Conservation (phyloP, 2,888 invertebrate genomes). For the Norana najaformis region DNA sequence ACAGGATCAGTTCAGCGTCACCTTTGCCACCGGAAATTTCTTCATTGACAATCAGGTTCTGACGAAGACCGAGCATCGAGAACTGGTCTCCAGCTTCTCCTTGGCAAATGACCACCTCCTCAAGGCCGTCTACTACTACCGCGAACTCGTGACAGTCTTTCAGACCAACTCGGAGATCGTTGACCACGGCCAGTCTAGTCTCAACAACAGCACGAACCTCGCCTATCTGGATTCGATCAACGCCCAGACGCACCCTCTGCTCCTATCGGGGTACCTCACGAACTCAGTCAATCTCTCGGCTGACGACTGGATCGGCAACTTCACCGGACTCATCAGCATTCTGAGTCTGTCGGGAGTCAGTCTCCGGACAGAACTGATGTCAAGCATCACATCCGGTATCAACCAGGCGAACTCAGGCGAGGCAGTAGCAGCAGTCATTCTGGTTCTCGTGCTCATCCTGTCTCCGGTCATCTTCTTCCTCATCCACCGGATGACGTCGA, state of each 20-base stretch:
- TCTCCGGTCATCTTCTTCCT: conserved; percentile 52
- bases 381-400: background rate
- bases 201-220: background rate
- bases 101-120: conserved; percentile 29
- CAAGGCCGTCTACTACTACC: conserved; percentile 30
- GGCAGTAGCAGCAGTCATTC: conserved; percentile 75
- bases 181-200: background rate
- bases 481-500: conserved; percentile 48
- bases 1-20: background rate
- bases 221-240: background rate
- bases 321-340: background rate
- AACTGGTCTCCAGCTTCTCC: conserved; percentile 16
- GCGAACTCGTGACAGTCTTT: background rate
- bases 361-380: background rate
- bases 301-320: background rate
- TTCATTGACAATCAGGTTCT: background rate
- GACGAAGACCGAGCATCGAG: background rate
- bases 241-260: background rate
- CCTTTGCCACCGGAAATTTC: background rate
- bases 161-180: background rate
- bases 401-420: background rate
- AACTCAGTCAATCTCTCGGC: background rate
- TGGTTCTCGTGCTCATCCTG: conserved; percentile 50
- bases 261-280: background rate
- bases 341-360: background rate